Evolutionary conservation across 2,113 vertebrate species (phyloP).

Genomic region (Bettongia penicillata): DNA sequence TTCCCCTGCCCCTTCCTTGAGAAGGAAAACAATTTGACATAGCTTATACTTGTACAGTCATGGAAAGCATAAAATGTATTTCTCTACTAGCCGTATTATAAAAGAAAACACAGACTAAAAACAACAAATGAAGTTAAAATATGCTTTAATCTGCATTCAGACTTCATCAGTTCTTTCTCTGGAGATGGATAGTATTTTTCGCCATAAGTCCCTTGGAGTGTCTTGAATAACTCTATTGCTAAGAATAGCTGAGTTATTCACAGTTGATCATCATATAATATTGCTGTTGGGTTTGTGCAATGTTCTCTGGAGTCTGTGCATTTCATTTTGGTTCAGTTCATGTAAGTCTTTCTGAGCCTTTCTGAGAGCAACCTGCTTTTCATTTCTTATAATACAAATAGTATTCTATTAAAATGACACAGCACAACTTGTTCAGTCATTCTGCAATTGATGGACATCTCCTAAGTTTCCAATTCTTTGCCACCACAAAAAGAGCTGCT

Average conservation of each 20-base stretch:
- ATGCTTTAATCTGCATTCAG: not conserved
- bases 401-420: not conserved
- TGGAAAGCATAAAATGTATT: no score
- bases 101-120: not conserved
- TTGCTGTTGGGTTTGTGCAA: not conserved
- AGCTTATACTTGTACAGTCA: no score
- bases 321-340: not conserved
- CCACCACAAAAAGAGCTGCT: no score
- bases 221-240: not conserved
- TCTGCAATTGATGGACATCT: not conserved
- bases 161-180: not conserved
- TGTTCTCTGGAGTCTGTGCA: not conserved
- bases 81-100: no score
- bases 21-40: no score
- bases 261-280: not conserved
- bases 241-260: not conserved
- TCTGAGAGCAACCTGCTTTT: not conserved
- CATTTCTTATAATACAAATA: not conserved
- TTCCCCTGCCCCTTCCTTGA: no score
- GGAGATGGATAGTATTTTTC: not conserved
- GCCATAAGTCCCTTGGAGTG: not conserved
- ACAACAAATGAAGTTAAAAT: not conserved
- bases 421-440: not conserved
- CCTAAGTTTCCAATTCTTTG: no score
- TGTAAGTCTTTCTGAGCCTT: not conserved